phyloP scores from a whole-genome alignment of 2,888 invertebrate species.

The Cheilosia urbana region DNA sequence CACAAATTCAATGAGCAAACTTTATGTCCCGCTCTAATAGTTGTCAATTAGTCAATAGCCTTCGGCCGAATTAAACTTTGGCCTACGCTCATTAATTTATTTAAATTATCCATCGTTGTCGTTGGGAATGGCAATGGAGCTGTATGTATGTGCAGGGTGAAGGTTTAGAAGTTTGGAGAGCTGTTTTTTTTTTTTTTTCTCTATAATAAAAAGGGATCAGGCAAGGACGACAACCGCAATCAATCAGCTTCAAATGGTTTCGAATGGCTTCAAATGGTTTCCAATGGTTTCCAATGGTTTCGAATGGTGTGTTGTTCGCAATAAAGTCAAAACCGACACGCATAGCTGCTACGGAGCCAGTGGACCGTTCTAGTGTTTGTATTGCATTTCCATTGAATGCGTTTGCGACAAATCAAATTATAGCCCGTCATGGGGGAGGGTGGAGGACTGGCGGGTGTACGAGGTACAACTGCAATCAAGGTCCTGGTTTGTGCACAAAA shows the following conservation, averaged over 20 bases:
- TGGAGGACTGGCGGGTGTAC: constrained; percentile 11
- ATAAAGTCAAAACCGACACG: constrained; percentile 1
- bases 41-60: constrained; percentile 76
- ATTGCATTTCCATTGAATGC: constrained; percentile 69
- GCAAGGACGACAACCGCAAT: constrained; percentile 59
- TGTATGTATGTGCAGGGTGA: background rate
- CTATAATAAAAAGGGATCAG: constrained; percentile 35
- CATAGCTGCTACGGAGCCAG: background rate
- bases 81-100: constrained; percentile 74
- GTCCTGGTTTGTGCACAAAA: constrained; percentile 49
- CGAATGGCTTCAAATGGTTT: too few species aligned
- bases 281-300: background rate
- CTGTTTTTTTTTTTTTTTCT: constrained; percentile 7
- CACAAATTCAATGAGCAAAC: constrained; percentile 73
- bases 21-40: constrained; percentile 74
- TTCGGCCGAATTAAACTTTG: constrained; percentile 69
- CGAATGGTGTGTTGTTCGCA: constrained; percentile 50
- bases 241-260: constrained; percentile 56
- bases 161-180: background rate
- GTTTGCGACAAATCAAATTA: constrained; percentile 72
- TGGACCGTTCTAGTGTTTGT: constrained; percentile 49
- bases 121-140: background rate
- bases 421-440: constrained; percentile 14
- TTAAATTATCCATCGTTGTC: constrained; percentile 63
- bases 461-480: constrained; percentile 66